phyloP scores from a whole-genome alignment of 2,888 invertebrate genomes.

The Synanthedon andrenaeformis region DNA sequence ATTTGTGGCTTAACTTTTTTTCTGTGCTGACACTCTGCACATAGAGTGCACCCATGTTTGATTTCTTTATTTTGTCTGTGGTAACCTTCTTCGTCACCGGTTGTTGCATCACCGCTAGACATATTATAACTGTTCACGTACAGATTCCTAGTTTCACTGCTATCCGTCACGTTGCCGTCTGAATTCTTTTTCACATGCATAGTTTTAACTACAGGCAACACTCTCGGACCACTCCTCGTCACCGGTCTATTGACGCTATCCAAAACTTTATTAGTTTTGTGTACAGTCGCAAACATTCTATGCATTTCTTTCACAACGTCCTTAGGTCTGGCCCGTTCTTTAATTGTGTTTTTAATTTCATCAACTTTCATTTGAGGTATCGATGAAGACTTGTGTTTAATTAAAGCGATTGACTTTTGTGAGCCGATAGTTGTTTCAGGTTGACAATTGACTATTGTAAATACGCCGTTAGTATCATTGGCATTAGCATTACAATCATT shows the following conservation, averaged over 20 bases:
- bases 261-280: conserved; percentile 9
- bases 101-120: neutral
- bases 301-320: conserved; percentile 54
- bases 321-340: conserved; percentile 42
- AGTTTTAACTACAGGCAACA: conserved; percentile 49
- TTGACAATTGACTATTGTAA: conserved; percentile 31
- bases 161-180: conserved; percentile 4
- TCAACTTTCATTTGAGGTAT: conserved; percentile 61
- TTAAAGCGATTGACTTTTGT: conserved; percentile 23
- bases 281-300: conserved; percentile 51
- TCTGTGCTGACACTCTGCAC: too few relatives aligned
- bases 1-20: too few relatives aligned
- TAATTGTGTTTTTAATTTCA: conserved; percentile 41
- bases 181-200: neutral
- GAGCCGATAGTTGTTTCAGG: conserved; percentile 20
- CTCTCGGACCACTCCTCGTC: conserved; percentile 43
- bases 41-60: too few relatives aligned
- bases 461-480: conserved; percentile 18
- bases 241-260: conserved; percentile 37
- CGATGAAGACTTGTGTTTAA: conserved; percentile 49
- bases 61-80: too few relatives aligned
- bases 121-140: neutral
- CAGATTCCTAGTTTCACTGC: conserved; percentile 3
- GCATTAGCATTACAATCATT: conserved; percentile 13
- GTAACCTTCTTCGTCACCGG: neutral